Evolutionary conservation across 2,113 vertebrate species (phyloP).

Genomic region (Ariopsis seemanni): DNA sequence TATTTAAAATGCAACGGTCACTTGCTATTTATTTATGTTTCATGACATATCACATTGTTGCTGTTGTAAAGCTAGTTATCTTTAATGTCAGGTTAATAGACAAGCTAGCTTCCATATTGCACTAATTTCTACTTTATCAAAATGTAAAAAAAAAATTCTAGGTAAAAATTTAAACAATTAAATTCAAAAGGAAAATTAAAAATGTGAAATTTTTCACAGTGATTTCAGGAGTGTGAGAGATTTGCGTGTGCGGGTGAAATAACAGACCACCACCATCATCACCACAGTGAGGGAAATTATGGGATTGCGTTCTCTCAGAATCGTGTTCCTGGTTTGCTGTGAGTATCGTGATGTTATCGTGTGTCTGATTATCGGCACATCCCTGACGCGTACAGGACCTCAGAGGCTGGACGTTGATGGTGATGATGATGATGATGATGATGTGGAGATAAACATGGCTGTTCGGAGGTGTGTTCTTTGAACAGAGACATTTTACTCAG

Average conservation of each 20-base stretch:
- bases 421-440: not conserved
- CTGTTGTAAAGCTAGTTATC: not conserved
- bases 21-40: not conserved
- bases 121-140: not conserved
- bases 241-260: not conserved
- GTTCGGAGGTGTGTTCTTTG: slow-evolving; percentile 13
- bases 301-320: not conserved
- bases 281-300: not conserved
- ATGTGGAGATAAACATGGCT: not conserved
- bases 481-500: slow-evolving; percentile 30
- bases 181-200: not conserved
- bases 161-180: not conserved
- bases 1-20: not conserved
- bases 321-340: no score
- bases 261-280: not conserved
- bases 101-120: not conserved
- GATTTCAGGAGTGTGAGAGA: not conserved
- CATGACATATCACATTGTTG: not conserved
- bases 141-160: not conserved
- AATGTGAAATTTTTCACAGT: not conserved
- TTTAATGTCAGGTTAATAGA: not conserved
- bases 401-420: not conserved
- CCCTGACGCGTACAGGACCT: not conserved
- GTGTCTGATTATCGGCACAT: not conserved
- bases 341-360: not conserved